Evolutionary conservation across 2,113 vertebrate genomes (phyloP), one percentile per base, ranked within the genome.

Genomic region (Syngnathus floridae): DNA sequence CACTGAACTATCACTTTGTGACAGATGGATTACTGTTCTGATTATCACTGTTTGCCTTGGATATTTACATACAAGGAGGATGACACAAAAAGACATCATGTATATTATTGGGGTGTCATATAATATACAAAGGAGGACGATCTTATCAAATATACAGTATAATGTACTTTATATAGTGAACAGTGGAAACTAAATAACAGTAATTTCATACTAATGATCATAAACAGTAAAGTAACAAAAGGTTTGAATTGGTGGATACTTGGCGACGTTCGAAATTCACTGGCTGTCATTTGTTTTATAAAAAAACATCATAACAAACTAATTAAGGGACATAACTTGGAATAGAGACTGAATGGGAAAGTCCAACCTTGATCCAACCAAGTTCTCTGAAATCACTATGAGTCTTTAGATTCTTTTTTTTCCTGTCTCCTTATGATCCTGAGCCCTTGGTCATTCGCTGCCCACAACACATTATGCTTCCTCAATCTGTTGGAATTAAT

Each of bases 401-500:
- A 64, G 59, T 48, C 43, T 13, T 4, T 13, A 45, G 43, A 13
- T 43, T 14, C 1, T 45, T 41, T 12, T 41, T 41, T 45, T n/a
- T 9, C n/a, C 26, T 31, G 26, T 49, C 9, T 63, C 45, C 55
- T 13, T 14, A 48, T 57, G 31, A 64, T 63, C 45, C 56, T 12
- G 13, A 43, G 60, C 22, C 40, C 26, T 60, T 48, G 55, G 51
- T 60, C 57, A 64, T 19, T 26, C 31, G 19, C 9, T 41, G 19
- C 52, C 2, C 41, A 38, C 52, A 2, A 67, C 59, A 17, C 36
- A 38, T 63, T 65, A 57, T 36, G 14, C 48, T 43, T 41, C 45
- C 48, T 52, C 56, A 57, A 51, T 68, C 46, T 61, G 40, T 54
- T 31, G 60, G 41, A 64, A 74, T 69, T 56, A 57, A 58, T 70